phyloP scores from a whole-genome alignment of 2,797 vertebrate species.

The Gymnoscopelus braueri region DNA sequence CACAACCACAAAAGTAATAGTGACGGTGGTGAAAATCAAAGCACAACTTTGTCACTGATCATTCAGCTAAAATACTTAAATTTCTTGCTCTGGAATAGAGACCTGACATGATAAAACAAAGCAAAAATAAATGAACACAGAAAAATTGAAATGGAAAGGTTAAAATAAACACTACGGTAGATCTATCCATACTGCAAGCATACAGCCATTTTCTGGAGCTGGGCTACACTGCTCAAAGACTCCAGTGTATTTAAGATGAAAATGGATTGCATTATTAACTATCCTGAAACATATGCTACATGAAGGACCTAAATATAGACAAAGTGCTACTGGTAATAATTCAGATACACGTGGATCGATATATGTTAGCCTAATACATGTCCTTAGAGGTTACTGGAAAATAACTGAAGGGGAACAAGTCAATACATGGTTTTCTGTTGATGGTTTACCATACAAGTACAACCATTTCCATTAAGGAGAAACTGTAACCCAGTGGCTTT shows the following conservation, averaged over 20 bases:
- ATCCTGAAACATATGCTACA: background rate
- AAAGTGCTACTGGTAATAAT: slow-evolving; percentile 5
- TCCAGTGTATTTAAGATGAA: background rate
- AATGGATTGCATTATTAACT: slow-evolving; percentile 6
- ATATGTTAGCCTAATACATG: slow-evolving; percentile 7
- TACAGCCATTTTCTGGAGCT: background rate
- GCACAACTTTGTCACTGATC: slow-evolving; percentile 58
- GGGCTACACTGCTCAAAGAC: background rate
- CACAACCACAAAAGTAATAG: slow-evolving; percentile 59
- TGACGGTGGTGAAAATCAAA: slow-evolving; percentile 57
- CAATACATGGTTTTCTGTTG: background rate
- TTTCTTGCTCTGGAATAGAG: slow-evolving; percentile 15
- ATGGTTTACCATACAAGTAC: slow-evolving; percentile 1
- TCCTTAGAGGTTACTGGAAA: slow-evolving; percentile 15
- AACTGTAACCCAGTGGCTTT: slow-evolving; percentile 7
- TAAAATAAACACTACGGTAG: no score
- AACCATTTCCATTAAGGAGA: slow-evolving; percentile 24
- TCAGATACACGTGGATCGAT: slow-evolving; percentile 23
- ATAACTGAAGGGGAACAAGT: slow-evolving; percentile 23
- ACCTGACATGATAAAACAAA: background rate
- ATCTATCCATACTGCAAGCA: background rate
- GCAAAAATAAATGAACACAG: background rate
- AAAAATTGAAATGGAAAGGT: no score
- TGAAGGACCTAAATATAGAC: slow-evolving; percentile 2
- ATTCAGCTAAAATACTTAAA: slow-evolving; percentile 66